phyloP scores from a whole-genome alignment of 2,888 invertebrate genomes.

The Melanargia galathea region DNA sequence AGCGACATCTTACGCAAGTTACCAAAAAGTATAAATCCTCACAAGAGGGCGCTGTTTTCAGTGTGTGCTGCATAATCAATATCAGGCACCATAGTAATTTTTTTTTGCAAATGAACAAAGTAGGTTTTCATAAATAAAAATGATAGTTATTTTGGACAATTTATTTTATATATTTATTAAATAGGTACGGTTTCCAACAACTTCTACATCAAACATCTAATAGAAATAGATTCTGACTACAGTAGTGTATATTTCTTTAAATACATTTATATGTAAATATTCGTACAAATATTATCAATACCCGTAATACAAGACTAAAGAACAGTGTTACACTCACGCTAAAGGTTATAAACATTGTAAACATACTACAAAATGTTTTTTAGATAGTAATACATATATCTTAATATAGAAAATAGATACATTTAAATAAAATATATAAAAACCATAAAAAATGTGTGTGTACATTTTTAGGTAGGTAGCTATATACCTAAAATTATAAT shows the following conservation, averaged over 20 bases:
- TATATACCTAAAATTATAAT: no score
- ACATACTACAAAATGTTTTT: slow-evolving; percentile 35
- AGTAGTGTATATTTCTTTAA: slow-evolving; percentile 17
- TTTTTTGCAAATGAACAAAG: background rate
- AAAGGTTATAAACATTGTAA: slow-evolving; percentile 42
- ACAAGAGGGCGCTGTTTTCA: background rate
- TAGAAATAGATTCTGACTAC: slow-evolving; percentile 36
- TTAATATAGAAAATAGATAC: background rate
- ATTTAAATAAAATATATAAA: no score
- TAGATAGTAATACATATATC: background rate
- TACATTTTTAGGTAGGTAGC: no score
- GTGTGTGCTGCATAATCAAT: background rate
- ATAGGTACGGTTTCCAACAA: slow-evolving; percentile 47
- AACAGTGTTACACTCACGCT: slow-evolving; percentile 30
- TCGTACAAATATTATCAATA: slow-evolving; percentile 44
- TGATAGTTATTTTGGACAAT: slow-evolving; percentile 3
- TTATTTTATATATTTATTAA: slow-evolving; percentile 20
- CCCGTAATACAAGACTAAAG: slow-evolving; percentile 5
- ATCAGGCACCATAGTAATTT: no score
- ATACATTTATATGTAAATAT: slow-evolving; percentile 44
- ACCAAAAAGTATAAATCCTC: background rate
- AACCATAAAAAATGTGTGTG: background rate
- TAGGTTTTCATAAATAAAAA: background rate
- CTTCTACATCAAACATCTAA: slow-evolving; percentile 42
- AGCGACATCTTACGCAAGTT: background rate